Conservation (phyloP, 2,113 vertebrate species). For the Onychorhynchus coronatus region DNA sequence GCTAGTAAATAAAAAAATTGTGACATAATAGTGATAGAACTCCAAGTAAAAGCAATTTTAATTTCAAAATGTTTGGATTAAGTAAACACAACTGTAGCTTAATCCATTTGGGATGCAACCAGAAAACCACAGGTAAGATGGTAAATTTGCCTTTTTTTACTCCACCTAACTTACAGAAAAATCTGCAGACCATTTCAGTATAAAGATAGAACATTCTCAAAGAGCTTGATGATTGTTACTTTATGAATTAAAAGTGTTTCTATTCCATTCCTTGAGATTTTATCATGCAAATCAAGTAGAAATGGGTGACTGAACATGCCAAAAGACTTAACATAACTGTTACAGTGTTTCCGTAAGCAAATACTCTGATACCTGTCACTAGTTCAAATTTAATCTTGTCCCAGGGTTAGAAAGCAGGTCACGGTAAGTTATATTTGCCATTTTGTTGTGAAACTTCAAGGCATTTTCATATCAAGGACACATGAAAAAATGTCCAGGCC, state of each 20-base stretch:
- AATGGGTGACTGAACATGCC: slow-evolving; percentile 23
- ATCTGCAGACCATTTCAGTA: background rate
- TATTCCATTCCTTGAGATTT: slow-evolving; percentile 33
- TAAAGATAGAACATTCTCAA: slow-evolving; percentile 6
- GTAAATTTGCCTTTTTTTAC: background rate
- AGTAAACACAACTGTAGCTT: background rate
- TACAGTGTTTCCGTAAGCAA: slow-evolving; percentile 11
- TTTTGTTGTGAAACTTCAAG: slow-evolving; percentile 9
- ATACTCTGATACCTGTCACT: background rate
- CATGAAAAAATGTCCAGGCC: background rate
- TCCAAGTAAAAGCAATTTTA: background rate
- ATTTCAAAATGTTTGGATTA: background rate
- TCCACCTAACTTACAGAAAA: background rate
- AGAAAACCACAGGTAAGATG: background rate
- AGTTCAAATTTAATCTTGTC: slow-evolving; percentile 24
- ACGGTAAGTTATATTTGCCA: background rate
- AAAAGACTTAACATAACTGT: slow-evolving; percentile 15
- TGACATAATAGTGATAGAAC: background rate
- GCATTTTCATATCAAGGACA: background rate
- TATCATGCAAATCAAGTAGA: slow-evolving; percentile 19
- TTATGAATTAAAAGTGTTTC: slow-evolving; percentile 10
- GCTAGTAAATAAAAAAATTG: background rate
- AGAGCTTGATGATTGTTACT: background rate
- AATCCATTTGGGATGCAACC: background rate
- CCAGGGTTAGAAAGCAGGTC: slow-evolving; percentile 7